These are phyloP conservation scores for Lydus trimaculatus DNA, from an alignment of 2,888 invertebrate species.

Conservation along the genomic window DNA sequence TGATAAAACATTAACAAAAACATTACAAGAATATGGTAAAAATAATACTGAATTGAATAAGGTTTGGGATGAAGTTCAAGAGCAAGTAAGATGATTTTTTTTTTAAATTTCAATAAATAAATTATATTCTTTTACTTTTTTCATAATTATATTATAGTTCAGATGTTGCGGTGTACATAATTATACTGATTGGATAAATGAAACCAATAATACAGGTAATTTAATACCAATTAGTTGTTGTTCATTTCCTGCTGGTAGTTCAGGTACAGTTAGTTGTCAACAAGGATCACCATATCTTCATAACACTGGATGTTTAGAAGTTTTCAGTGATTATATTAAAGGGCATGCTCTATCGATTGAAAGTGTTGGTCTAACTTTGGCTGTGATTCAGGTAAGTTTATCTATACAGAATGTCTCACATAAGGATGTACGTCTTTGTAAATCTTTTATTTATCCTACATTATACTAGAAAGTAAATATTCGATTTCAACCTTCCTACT, in stretches of 20 bases:
- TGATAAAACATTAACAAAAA: slow-evolving; percentile 70
- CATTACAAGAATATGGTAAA: slow-evolving; percentile 68
- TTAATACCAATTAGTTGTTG: slow-evolving; percentile 73
- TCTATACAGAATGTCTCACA: no score
- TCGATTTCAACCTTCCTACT: no score
- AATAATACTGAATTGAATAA: slow-evolving; percentile 64
- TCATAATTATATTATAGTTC: no score
- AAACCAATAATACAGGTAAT: slow-evolving; percentile 53
- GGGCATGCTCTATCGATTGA: slow-evolving; percentile 77
- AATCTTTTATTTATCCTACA: no score
- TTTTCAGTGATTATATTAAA: slow-evolving; percentile 70
- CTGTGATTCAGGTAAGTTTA: slow-evolving; percentile 78
- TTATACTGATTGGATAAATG: slow-evolving; percentile 69
- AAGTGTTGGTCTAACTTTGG: slow-evolving; percentile 81
- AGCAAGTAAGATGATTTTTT: slow-evolving; percentile 81
- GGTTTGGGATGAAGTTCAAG: slow-evolving; percentile 83
- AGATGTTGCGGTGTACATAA: slow-evolving; percentile 75
- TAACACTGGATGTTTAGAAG: slow-evolving; percentile 69
- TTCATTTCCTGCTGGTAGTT: slow-evolving; percentile 60
- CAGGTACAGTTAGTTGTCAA: slow-evolving; percentile 57
- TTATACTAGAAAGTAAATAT: no score
- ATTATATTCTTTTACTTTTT: no score
- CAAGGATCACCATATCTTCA: slow-evolving; percentile 51
- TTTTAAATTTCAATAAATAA: no score
- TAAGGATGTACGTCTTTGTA: no score